A percentile compares a stretch with the other conserved stretches of the same genome.
phyloP scores from a whole-genome alignment of 1,140 invertebrate genomes.

The Rhyacophila brunnea region DNA sequence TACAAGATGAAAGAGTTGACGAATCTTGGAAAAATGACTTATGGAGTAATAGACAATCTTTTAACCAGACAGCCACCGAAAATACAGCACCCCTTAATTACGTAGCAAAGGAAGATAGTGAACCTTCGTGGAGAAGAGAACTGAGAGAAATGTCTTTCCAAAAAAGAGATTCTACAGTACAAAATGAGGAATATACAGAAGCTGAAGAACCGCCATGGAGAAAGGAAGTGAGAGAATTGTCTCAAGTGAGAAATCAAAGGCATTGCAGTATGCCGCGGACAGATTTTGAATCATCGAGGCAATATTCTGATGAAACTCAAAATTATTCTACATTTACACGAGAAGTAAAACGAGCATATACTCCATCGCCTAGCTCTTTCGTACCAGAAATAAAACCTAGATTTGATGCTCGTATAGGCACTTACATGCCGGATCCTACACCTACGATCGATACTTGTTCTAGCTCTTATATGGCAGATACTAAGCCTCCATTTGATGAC shows the following conservation, averaged over 20 bases:
- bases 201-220: conserved; percentile 49
- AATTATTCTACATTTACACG: not conserved
- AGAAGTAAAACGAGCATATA: too few relatives aligned
- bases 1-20: conserved; percentile 5
- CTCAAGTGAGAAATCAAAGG: conserved; percentile 35
- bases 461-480: too few relatives aligned
- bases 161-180: conserved; percentile 26
- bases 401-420: too few relatives aligned
- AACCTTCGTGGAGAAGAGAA: conserved; percentile 34
- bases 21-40: conserved; percentile 24
- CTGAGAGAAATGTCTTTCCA: conserved; percentile 28
- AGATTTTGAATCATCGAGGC: not conserved
- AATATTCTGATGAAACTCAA: not conserved
- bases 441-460: too few relatives aligned
- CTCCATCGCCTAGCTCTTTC: too few relatives aligned
- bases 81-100: not conserved
- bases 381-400: too few relatives aligned
- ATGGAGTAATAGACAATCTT: conserved; percentile 26
- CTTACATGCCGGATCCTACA: too few relatives aligned
- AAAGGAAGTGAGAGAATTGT: conserved; percentile 51
- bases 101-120: conserved; percentile 15
- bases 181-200: conserved; percentile 28
- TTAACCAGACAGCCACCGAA: too few relatives aligned
- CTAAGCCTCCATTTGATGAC: too few relatives aligned
- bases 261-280: not conserved